These are phyloP conservation scores for Indri indri DNA, from an alignment of 2,113 vertebrate genomes.

Conservation along the genomic window DNA sequence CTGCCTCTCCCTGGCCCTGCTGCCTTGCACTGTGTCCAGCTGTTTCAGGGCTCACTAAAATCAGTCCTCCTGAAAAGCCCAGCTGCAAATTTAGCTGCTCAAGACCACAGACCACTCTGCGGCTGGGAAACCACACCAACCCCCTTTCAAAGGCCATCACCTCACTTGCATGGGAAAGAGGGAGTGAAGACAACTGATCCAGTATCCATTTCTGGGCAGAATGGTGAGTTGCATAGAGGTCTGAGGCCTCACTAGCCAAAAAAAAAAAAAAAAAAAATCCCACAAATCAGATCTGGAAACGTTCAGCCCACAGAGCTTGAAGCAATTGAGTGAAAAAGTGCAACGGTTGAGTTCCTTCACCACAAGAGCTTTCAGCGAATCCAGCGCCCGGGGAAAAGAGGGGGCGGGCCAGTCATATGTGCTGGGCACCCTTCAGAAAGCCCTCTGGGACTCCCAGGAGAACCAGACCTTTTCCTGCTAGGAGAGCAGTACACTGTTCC, in stretches of 20 bases:
- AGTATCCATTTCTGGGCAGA: constrained; percentile 49
- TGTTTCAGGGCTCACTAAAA: background rate
- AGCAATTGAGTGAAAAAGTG: background rate
- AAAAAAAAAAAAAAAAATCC: background rate
- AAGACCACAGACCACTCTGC: constrained; percentile 19
- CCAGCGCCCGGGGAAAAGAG: background rate
- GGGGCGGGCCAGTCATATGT: fast-evolving
- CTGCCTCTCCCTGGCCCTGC: background rate
- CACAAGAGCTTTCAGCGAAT: background rate
- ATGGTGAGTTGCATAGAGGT: background rate
- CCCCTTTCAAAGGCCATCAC: constrained; percentile 50
- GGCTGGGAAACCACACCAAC: constrained; percentile 61
- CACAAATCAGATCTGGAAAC: constrained; percentile 13
- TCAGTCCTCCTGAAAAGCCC: constrained; percentile 1
- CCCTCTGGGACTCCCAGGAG: background rate
- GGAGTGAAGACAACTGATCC: background rate
- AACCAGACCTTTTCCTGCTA: background rate
- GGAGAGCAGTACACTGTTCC: background rate
- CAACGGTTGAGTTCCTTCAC: background rate
- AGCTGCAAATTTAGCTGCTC: constrained; percentile 22
- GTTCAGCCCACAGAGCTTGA: background rate
- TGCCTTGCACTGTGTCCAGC: background rate
- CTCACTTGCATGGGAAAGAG: background rate
- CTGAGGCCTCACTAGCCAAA: background rate
- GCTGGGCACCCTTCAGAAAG: background rate